Evolutionary conservation across 2,888 invertebrate species (phyloP).

Genomic region (Apantesis nais): DNA sequence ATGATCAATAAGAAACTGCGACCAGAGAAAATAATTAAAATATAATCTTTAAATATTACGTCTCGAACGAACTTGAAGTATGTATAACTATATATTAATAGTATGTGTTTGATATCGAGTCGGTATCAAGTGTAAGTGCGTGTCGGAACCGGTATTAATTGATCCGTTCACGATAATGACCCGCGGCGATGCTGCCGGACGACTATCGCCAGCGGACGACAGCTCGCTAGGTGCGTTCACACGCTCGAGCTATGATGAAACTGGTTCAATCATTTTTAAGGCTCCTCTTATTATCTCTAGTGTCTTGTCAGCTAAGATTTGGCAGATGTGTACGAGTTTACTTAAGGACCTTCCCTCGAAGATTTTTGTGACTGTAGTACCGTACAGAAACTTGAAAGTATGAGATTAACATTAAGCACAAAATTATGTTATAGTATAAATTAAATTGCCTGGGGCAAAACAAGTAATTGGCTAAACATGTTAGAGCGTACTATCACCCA

Average conservation of each 20-base stretch:
- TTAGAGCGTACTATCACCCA: too few species aligned
- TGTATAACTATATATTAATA: not conserved
- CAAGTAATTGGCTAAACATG: not conserved
- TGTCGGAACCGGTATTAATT: constrained; percentile 25
- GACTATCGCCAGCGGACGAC: not conserved
- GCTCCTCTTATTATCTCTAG: not conserved
- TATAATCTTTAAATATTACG: not conserved
- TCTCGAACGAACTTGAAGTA: not conserved
- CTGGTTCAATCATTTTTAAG: not conserved
- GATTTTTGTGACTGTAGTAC: not conserved
- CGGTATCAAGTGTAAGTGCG: constrained; percentile 6
- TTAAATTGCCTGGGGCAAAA: not conserved
- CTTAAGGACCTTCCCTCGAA: not conserved
- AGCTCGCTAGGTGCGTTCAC: not conserved
- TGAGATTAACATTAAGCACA: too few species aligned
- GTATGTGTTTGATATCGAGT: not conserved
- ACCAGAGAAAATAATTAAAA: not conserved
- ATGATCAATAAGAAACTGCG: not conserved
- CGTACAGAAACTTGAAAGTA: not conserved
- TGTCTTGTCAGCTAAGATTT: not conserved
- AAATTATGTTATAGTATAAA: too few species aligned
- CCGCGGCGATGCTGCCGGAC: constrained; percentile 6
- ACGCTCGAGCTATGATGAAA: not conserved
- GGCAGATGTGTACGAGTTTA: not conserved
- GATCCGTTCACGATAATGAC: constrained; percentile 24